Evolutionary conservation across 2,888 invertebrate genomes (phyloP).

Genomic region (Platycnemis pennipes): DNA sequence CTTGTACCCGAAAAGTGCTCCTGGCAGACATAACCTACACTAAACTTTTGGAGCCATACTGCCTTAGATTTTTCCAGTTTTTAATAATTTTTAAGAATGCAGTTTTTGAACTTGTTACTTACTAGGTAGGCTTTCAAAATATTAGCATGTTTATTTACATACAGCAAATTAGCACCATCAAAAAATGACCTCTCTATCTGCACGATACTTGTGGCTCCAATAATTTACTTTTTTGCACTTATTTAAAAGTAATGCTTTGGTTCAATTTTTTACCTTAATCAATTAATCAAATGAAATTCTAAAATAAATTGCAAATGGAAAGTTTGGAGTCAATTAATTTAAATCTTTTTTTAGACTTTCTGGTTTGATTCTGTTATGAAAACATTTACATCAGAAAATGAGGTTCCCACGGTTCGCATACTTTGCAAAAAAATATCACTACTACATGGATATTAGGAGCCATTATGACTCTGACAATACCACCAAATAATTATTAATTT

Average conservation of each 20-base stretch:
- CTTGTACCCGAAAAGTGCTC: constrained; percentile 45
- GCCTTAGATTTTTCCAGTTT: constrained; percentile 37
- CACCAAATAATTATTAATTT: too few relatives aligned
- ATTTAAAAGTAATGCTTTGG: background rate
- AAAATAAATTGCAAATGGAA: background rate
- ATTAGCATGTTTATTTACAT: constrained; percentile 46
- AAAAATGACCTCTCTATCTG: background rate
- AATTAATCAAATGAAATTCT: background rate
- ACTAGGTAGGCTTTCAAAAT: constrained; percentile 44
- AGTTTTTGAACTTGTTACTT: constrained; percentile 40
- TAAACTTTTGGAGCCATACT: constrained; percentile 59
- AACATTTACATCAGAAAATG: background rate
- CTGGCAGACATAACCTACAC: constrained; percentile 23
- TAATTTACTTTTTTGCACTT: constrained; percentile 1
- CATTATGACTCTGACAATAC: too few relatives aligned
- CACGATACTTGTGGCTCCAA: constrained; percentile 50
- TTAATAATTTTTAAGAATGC: constrained; percentile 53
- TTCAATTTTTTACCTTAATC: background rate
- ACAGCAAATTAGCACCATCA: constrained; percentile 36
- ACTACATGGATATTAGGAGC: too few relatives aligned
- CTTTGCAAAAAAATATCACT: too few relatives aligned
- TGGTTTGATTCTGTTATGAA: too few relatives aligned
- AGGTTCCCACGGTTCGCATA: background rate
- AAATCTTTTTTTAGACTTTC: too few relatives aligned
- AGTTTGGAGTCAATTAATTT: background rate